These are phyloP conservation scores for Trididemnum clinides DNA, from an alignment of 23 tunicate genomes.

Conservation along the genomic window DNA sequence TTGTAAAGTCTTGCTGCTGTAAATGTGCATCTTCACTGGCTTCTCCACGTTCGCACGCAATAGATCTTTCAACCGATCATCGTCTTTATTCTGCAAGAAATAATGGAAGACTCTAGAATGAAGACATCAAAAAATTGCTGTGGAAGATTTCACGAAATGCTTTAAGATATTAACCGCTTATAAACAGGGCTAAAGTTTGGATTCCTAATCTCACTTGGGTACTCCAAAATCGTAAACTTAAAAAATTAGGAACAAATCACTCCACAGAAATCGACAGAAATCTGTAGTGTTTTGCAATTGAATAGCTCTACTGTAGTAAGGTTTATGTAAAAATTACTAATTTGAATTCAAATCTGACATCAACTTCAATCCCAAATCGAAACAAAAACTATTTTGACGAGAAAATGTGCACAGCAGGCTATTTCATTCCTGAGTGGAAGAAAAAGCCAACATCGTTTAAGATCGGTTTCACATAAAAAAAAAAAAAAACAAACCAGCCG, in stretches of 20 bases:
- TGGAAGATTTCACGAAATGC: too few relatives aligned
- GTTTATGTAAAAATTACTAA: too few relatives aligned
- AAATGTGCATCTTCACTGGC: conserved; percentile 86
- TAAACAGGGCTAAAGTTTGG: too few relatives aligned
- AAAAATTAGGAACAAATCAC: not conserved
- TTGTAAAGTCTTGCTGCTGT: conserved; percentile 89
- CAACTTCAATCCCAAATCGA: too few relatives aligned
- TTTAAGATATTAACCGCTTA: too few relatives aligned
- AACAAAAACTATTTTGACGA: not conserved
- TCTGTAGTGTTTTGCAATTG: not conserved
- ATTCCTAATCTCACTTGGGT: too few relatives aligned
- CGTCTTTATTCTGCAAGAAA: conserved; percentile 80
- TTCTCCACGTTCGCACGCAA: conserved; percentile 97
- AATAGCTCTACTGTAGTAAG: not conserved
- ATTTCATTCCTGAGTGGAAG: too few relatives aligned
- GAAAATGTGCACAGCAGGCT: not conserved
- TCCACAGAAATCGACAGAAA: not conserved
- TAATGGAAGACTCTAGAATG: not conserved
- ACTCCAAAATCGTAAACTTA: too few relatives aligned
- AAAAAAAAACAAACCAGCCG: conserved; percentile 42
- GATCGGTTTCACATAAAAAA: too few relatives aligned
- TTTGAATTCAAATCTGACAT: too few relatives aligned
- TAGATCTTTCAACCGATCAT: conserved; percentile 92
- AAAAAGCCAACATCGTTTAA: too few relatives aligned
- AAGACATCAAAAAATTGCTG: too few relatives aligned